These are phyloP conservation scores for Xiphophorus couchianus DNA, from an alignment of 2,113 vertebrate species.

Conservation along the genomic window DNA sequence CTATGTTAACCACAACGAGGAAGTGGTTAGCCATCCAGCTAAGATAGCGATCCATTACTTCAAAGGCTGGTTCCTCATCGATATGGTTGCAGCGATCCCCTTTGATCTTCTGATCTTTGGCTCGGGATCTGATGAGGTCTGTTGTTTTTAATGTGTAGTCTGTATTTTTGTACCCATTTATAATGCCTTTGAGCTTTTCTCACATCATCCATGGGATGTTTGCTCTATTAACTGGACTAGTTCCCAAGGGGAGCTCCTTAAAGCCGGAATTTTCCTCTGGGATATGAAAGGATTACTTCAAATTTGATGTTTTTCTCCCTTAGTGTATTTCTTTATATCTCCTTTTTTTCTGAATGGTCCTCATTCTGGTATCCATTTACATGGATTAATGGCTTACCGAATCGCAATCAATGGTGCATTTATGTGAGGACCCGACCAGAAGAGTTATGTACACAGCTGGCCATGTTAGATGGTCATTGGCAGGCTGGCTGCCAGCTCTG, in stretches of 20 bases:
- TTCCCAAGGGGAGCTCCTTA: conserved; percentile 29
- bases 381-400: conserved; percentile 82
- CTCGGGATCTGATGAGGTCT: conserved; percentile 99
- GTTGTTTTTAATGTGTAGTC: conserved; percentile 54
- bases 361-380: conserved; percentile 81
- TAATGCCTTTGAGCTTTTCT: conserved; percentile 38
- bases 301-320: conserved; percentile 68
- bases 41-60: conserved; percentile 99
- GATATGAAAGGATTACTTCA: conserved; percentile 76
- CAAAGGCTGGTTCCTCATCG: conserved; percentile 99
- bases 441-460: conserved; percentile 71
- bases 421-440: conserved; percentile 70
- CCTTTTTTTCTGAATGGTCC: conserved; percentile 73
- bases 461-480: conserved; percentile 70
- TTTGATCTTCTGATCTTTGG: conserved; percentile 99
- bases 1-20: conserved; percentile 97
- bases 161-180: conserved; percentile 31
- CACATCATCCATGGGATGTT: conserved; percentile 21
- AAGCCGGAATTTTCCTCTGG: conserved; percentile 61
- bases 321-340: conserved; percentile 34
- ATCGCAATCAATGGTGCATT: conserved; percentile 82
- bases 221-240: conserved; percentile 57
- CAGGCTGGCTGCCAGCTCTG: conserved; percentile 62
- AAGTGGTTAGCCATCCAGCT: conserved; percentile 97
- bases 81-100: conserved; percentile 99